Evolutionary conservation across 2,113 vertebrate genomes (phyloP), one percentile per base, ranked within the genome.

Genomic region (Otus sunia): DNA sequence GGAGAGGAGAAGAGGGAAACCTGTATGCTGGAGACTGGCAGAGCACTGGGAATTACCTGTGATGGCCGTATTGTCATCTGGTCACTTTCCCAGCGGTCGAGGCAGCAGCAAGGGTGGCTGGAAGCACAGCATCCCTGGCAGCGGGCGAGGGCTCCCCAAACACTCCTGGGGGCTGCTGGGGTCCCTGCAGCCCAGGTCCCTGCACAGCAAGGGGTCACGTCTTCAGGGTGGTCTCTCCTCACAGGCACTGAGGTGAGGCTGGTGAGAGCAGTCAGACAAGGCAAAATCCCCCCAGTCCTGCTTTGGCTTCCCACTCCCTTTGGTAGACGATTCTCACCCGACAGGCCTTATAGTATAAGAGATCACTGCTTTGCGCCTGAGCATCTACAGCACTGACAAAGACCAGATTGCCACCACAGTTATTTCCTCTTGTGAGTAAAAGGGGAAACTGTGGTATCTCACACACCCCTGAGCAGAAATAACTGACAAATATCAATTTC

Each of bases 181-280:
- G 34, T 69, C 16, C 20, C 43, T 53, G 56, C 34, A 59, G 62
- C 37, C 41, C 79, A 34, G 56, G 63, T 34, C 14, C 26, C 26
- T 3, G 0, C 1, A 1, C 17, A 56, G 45, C 0, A 0, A 43
- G 34, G 34, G 14, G 2, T n/a, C 39, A 55, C 36, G 15, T 77
- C 55, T 49, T n/a, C 23, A 36, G 21, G 11, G 7, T 23, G 53
- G 27, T 36, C 27, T 58, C 45, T 85, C 15, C 26, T 55, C 2
- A 1, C 29, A 3, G 5, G 30, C 34, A 27, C 39, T 10, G 77
- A 64, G 59, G 36, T 60, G 30, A 71, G 64, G 47, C n/a, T 47
- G 36, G 66, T 2, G 9, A 68, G 25, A 15, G 66, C 58, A 75
- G 12, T 2, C 5, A 3, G 27, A 29, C 2, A 4, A 55, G 39